Conservation (phyloP, 2,888 invertebrate species). For the Caprella mutica region DNA sequence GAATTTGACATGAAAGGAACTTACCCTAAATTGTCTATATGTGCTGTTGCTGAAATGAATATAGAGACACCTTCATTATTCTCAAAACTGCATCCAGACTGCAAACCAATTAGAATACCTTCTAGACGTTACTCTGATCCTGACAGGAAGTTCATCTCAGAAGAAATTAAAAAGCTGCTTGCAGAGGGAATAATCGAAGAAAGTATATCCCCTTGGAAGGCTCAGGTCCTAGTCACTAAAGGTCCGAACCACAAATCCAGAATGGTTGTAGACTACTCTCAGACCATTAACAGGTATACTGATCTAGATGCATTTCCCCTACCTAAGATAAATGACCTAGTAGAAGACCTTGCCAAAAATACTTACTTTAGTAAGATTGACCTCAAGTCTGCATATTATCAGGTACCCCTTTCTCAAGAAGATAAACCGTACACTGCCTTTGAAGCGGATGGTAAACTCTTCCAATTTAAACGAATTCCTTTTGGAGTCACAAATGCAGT, state of each 20-base stretch:
- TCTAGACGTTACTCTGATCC: constrained; percentile 1
- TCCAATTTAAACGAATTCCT: too few relatives aligned
- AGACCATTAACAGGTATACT: too few relatives aligned
- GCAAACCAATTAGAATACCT: constrained; percentile 1
- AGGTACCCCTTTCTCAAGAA: too few relatives aligned
- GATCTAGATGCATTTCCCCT: constrained; percentile 9
- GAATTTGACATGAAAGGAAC: constrained; percentile 6
- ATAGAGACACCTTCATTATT: constrained; percentile 6
- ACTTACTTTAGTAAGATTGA: too few relatives aligned
- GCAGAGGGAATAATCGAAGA: too few relatives aligned
- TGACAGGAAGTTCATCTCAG: background rate
- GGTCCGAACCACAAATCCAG: background rate
- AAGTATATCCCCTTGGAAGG: too few relatives aligned
- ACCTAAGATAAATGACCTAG: too few relatives aligned
- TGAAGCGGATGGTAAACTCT: background rate
- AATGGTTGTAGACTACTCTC: constrained; percentile 10
- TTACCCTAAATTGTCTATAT: too few relatives aligned
- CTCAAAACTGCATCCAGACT: background rate
- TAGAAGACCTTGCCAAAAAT: too few relatives aligned
- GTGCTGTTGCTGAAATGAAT: background rate
- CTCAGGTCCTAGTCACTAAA: constrained; percentile 7
- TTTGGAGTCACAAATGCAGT: too few relatives aligned
- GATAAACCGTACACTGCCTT: too few relatives aligned
- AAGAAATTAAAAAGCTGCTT: background rate
- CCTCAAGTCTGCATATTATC: background rate